Conservation (phyloP, 2,797 vertebrate species). For the Pteropus rufus region DNA sequence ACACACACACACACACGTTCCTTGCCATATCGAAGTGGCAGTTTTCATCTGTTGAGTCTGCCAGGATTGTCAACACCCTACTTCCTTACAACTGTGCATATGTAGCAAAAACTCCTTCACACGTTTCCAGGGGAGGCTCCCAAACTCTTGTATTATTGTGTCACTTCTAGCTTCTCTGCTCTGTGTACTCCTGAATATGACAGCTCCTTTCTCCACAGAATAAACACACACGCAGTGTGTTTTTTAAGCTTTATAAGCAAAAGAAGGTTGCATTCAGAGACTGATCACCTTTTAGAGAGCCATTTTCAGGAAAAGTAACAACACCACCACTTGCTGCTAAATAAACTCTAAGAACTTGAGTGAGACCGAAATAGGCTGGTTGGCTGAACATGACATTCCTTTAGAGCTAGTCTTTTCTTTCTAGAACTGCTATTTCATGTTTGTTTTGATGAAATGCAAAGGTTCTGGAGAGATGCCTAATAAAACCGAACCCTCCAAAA, state of each 20-base stretch:
- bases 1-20: neutral
- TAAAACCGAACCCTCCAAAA: neutral
- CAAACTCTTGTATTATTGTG: neutral
- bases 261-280: neutral
- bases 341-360: conserved; percentile 54
- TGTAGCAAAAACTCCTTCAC: neutral
- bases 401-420: conserved; percentile 61
- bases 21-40: conserved; percentile 2
- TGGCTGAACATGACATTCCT: conserved; percentile 37
- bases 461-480: neutral
- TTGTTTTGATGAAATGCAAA: conserved; percentile 25
- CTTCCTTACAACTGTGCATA: neutral
- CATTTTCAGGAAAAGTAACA: conserved; percentile 46
- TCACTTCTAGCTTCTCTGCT: neutral
- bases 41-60: conserved; percentile 60
- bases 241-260: neutral
- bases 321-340: conserved; percentile 27
- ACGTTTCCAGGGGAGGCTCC: neutral
- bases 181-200: neutral
- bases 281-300: neutral
- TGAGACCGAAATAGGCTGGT: conserved; percentile 47
- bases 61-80: conserved; percentile 37
- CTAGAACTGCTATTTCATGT: conserved; percentile 57
- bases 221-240: neutral
- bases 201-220: conserved; percentile 34